Evolutionary conservation across 2,113 vertebrate genomes (phyloP), one percentile per base, ranked within the genome.

Genomic region (Nibea coibor): DNA sequence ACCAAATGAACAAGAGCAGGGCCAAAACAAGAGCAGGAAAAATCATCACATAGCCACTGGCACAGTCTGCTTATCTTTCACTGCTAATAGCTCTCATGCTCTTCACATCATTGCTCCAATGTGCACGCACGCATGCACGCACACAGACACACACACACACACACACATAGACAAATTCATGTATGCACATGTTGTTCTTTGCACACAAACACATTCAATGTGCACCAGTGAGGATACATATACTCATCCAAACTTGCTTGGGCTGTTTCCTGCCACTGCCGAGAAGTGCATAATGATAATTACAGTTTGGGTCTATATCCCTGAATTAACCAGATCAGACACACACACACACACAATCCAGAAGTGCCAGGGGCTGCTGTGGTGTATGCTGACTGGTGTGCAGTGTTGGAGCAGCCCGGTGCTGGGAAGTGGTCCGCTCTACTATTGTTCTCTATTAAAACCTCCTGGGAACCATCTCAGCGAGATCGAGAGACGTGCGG

Each of bases 371-470:
- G 45, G 86, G 87, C 83, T 84, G 84, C 83, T 87, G 78, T 81
- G 84, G 79, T 89, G 82, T 63, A 31, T 35, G 42, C 47, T 74
- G 79, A 84, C 67, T 85, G 70, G 50, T 80, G 80, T 78, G 67
- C 61, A 87, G 75, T 43, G 28, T 31, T 80, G 31, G 39, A 83
- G 85, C 78, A 63, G 68, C 58, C 94, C 94, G 89, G 94, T 96
- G 94, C 95, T 95, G 95, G 96, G 95, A 96, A 97, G 95, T 94
- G 92, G 95, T 95, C 96, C 94, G 89, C 93, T 95, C 95, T 95
- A 92, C 95, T 94, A 96, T 97, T 97, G 96, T 97, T 97, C 94
- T 95, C 93, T 82, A 97, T 97, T 96, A 96, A 96, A 97, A 97
- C 96, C 96, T 95, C 94, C 95, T 96, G 96, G 96, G 84, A 76